These are phyloP conservation scores for Mechanitis messenoides DNA, from an alignment of 2,888 invertebrate genomes.

Conservation along the genomic window DNA sequence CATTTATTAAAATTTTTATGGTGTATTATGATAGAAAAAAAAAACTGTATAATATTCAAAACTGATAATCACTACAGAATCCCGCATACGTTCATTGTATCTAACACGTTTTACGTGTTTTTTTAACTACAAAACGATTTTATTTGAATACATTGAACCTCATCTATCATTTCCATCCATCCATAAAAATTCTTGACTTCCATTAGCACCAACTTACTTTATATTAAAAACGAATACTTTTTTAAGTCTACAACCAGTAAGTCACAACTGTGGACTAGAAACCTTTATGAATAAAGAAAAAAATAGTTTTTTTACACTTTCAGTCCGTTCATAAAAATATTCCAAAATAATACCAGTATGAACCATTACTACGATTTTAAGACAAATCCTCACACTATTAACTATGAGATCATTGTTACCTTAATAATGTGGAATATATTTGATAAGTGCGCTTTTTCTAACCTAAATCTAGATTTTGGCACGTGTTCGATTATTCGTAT, in stretches of 20 bases:
- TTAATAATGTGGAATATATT: slow-evolving; percentile 14
- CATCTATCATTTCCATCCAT: slow-evolving; percentile 13
- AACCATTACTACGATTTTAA: too few relatives aligned
- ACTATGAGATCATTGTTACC: slow-evolving; percentile 26
- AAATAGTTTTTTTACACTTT: not conserved
- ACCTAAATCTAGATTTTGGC: slow-evolving; percentile 25
- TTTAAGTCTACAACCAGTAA: not conserved
- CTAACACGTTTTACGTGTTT: too few relatives aligned
- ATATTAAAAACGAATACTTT: slow-evolving; percentile 18
- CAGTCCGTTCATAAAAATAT: slow-evolving; percentile 11
- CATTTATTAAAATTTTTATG: too few relatives aligned
- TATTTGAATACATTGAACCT: not conserved
- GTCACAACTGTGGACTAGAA: not conserved
- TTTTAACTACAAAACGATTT: too few relatives aligned
- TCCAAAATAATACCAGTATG: slow-evolving; percentile 1
- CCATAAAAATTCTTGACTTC: slow-evolving; percentile 18
- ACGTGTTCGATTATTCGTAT: slow-evolving; percentile 28
- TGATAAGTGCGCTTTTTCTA: slow-evolving; percentile 12
- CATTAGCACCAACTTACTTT: slow-evolving; percentile 48
- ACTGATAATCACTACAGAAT: too few relatives aligned
- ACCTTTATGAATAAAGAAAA: not conserved
- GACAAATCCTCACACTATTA: slow-evolving; percentile 12
- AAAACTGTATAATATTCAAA: too few relatives aligned
- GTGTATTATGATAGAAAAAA: too few relatives aligned
- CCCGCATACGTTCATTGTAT: too few relatives aligned